phyloP scores from a whole-genome alignment of 1,140 invertebrate species.

The Reticulitermes speratus region DNA sequence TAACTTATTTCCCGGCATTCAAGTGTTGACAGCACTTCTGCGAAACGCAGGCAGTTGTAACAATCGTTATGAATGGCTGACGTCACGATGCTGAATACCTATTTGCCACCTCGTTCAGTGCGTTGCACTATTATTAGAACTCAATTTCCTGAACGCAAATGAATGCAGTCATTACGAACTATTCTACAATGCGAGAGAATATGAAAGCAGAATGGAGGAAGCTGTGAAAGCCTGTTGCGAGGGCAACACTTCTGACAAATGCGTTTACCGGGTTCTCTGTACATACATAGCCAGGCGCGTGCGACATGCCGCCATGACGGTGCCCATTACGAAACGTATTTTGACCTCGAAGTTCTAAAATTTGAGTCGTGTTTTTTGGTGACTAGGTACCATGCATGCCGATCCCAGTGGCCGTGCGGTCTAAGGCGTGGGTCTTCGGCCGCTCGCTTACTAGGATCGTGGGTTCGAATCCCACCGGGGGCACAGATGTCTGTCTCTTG shows the following conservation, averaged over 20 bases:
- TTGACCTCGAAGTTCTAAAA: no score
- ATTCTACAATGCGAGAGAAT: not conserved
- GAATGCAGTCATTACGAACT: not conserved
- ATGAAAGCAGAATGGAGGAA: not conserved
- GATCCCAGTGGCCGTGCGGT: no score
- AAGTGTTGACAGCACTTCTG: no score
- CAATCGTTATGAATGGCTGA: conserved; percentile 10
- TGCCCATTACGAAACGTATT: no score
- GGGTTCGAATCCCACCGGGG: no score
- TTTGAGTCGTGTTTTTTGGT: no score
- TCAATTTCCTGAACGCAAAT: not conserved
- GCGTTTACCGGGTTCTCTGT: not conserved
- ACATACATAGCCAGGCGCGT: not conserved
- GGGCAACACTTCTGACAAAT: not conserved
- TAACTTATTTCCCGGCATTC: no score
- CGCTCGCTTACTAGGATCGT: no score
- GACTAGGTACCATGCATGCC: no score
- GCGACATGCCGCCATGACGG: no score
- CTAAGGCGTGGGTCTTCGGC: no score
- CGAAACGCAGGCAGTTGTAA: not conserved
- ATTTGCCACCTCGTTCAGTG: not conserved
- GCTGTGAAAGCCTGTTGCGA: not conserved
- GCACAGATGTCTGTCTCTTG: no score
- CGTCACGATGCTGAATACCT: not conserved
- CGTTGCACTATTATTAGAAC: not conserved